A percentile compares a stretch with the other conserved stretches of the same genome.
Evolutionary conservation across 2,113 vertebrate species (phyloP).

Genomic region (Gymnorhina tibicen): DNA sequence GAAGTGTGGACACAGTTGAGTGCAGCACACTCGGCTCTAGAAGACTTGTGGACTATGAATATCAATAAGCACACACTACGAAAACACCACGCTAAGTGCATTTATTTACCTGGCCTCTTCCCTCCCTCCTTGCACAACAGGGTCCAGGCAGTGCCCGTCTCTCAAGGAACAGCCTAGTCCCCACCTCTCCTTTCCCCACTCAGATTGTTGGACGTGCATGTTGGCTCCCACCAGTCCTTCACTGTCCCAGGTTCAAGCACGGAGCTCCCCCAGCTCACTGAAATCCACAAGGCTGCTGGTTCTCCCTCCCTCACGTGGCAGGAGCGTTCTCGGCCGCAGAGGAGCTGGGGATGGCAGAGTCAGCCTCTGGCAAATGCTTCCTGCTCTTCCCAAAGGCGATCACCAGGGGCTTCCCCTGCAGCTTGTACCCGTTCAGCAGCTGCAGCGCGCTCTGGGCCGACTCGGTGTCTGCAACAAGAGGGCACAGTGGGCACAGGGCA

Average conservation of each 20-base stretch:
- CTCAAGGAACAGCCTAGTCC: not conserved
- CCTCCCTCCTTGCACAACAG: not conserved
- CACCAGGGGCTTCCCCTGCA: conserved; percentile 86
- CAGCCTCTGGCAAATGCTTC: not conserved
- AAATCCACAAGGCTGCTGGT: not conserved
- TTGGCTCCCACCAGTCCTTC: not conserved
- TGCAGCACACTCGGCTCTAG: not conserved
- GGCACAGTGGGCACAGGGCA: not conserved
- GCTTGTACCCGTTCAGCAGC: conserved; percentile 83
- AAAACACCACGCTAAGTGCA: not conserved
- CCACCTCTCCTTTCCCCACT: not conserved
- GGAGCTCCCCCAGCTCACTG: not conserved
- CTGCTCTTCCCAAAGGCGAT: conserved; percentile 86
- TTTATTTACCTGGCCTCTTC: conserved; percentile 5
- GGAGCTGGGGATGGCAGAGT: not conserved
- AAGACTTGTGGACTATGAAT: not conserved
- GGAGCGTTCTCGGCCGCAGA: not conserved
- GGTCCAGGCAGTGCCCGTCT: not conserved
- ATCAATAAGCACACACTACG: not conserved
- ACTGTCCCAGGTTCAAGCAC: not conserved
- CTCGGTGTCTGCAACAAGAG: conserved; percentile 73
- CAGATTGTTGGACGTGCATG: fast-evolving
- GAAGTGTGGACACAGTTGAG: not conserved
- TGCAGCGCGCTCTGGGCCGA: conserved; percentile 76
- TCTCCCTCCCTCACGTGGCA: conserved; percentile 18